Evolutionary conservation across 1,140 invertebrate species (phyloP).

Genomic region (Thaumetopoea pityocampa): DNA sequence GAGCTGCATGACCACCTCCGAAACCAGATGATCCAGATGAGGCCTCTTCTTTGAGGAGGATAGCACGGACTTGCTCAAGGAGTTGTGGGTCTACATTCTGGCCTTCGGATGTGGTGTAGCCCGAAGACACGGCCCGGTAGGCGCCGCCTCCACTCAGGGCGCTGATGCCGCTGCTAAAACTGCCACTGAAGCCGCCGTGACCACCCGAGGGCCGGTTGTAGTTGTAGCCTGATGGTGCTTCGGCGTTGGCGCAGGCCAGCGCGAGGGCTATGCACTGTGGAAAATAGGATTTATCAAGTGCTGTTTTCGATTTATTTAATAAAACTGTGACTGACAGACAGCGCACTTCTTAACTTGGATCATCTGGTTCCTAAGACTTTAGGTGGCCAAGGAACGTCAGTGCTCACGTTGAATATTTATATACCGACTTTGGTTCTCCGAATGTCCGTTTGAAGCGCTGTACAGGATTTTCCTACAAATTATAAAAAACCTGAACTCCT

Average conservation of each 20-base stretch:
- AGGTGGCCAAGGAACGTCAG: too few species aligned
- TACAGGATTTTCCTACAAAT: too few species aligned
- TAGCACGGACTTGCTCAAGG: slow-evolving; percentile 85
- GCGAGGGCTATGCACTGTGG: slow-evolving; percentile 73
- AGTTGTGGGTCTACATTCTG: slow-evolving; percentile 83
- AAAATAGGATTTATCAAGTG: slow-evolving; percentile 25
- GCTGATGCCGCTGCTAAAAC: slow-evolving; percentile 55
- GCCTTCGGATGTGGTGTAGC: slow-evolving; percentile 83
- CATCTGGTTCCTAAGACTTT: too few species aligned
- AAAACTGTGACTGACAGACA: too few species aligned
- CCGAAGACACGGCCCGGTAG: slow-evolving; percentile 81
- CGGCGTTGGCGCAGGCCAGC: slow-evolving; percentile 59
- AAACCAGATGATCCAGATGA: slow-evolving; percentile 67
- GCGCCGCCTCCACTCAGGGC: slow-evolving; percentile 61
- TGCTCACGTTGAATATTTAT: too few species aligned
- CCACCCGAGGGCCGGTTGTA: slow-evolving; percentile 68
- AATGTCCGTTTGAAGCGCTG: too few species aligned
- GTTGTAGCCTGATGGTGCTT: slow-evolving; percentile 70
- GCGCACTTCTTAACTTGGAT: too few species aligned
- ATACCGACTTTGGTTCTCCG: too few species aligned
- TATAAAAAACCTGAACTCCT: too few species aligned
- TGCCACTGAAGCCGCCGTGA: slow-evolving; percentile 71
- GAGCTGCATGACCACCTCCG: slow-evolving; percentile 74
- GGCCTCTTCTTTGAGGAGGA: slow-evolving; percentile 84
- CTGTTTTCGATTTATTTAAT: too few species aligned